Percentiles rank a stretch among this genome's conserved stretches.
Conservation (phyloP, 2,797 vertebrate genomes). For the Gorsachius magnificus region DNA sequence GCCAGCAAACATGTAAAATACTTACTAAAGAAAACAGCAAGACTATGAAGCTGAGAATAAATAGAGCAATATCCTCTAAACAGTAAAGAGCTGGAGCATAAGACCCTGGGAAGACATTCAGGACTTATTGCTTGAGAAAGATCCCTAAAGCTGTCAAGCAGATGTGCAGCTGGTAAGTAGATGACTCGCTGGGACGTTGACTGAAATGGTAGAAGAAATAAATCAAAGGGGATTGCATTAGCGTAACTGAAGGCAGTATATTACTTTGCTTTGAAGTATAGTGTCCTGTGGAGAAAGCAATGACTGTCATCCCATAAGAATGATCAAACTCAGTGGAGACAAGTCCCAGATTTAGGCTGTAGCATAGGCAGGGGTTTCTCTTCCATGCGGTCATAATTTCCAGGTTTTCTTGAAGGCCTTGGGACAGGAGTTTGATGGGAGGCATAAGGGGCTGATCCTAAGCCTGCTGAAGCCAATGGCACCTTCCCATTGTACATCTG, state of each 20-base stretch:
- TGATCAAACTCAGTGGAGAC: conserved; percentile 14
- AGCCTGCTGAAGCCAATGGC: background rate
- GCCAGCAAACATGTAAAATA: conserved; percentile 60
- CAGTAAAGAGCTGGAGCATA: conserved; percentile 67
- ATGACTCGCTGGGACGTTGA: conserved; percentile 20
- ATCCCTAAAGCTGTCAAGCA: conserved; percentile 69
- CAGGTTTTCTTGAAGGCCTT: background rate
- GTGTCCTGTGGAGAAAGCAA: conserved; percentile 52
- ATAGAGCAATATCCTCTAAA: conserved; percentile 75
- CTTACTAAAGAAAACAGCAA: conserved; percentile 41
- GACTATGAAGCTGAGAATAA: conserved; percentile 69
- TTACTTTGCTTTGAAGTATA: conserved; percentile 34
- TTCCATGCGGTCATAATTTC: background rate
- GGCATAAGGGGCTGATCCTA: background rate
- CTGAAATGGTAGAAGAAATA: conserved; percentile 54
- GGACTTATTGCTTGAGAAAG: conserved; percentile 69
- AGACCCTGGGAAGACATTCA: conserved; percentile 63
- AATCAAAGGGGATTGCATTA: conserved; percentile 55
- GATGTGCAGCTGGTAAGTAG: conserved; percentile 36
- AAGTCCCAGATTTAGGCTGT: background rate
- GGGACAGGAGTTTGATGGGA: background rate
- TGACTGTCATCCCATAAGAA: conserved; percentile 28
- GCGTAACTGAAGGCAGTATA: conserved; percentile 23
- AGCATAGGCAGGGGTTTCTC: background rate
- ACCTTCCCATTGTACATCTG: background rate